phyloP scores from a whole-genome alignment of 1,140 invertebrate genomes.

The Andrena cerasifolii region DNA sequence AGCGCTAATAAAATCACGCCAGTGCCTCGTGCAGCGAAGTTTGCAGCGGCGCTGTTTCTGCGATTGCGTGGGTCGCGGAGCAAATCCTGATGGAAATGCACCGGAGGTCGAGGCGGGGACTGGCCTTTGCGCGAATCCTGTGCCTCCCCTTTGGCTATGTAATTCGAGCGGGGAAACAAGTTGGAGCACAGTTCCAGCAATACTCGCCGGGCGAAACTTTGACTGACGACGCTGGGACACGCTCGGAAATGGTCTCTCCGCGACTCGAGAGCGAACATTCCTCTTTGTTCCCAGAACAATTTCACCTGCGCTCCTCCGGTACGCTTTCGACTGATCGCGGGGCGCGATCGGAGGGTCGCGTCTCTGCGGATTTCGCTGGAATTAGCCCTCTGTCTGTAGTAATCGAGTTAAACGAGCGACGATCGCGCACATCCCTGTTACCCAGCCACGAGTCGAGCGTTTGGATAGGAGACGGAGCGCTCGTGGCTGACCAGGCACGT shows the following conservation, averaged over 20 bases:
- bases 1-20: background rate
- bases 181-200: conserved; percentile 28
- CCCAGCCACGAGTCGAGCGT: background rate
- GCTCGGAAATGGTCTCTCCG: conserved; percentile 15
- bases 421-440: background rate
- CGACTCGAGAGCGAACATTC: background rate
- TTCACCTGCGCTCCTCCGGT: background rate
- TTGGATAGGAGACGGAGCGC: too few relatives aligned
- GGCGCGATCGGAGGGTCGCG: background rate
- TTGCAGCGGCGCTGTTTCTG: background rate
- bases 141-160: conserved; percentile 7
- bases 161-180: conserved; percentile 44
- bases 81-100: conserved; percentile 12
- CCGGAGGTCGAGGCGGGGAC: background rate
- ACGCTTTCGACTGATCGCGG: background rate
- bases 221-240: background rate
- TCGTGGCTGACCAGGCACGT: conserved; percentile 3
- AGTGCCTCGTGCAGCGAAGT: background rate
- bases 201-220: conserved; percentile 42
- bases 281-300: background rate
- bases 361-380: too few relatives aligned
- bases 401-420: background rate
- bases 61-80: background rate
- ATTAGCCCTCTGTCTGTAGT: background rate
- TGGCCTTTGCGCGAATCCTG: background rate